phyloP scores from a whole-genome alignment of 2,797 vertebrate species.

The Chelmon rostratus region DNA sequence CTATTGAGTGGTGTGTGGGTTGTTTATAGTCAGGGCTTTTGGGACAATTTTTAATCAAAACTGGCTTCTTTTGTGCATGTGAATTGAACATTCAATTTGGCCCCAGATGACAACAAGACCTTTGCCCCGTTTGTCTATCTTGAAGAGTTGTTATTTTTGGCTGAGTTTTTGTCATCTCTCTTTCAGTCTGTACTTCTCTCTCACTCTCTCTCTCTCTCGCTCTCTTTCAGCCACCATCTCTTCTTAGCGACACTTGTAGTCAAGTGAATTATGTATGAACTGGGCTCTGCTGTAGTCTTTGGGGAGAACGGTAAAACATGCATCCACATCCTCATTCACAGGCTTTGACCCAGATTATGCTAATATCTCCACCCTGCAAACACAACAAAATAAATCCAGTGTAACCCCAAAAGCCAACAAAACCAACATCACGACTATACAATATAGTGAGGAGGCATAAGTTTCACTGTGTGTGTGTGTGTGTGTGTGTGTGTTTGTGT shows the following conservation, averaged over 20 bases:
- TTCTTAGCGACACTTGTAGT: conserved; percentile 70
- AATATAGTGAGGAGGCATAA: conserved; percentile 30
- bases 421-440: conserved; percentile 56
- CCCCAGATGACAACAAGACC: conserved; percentile 1
- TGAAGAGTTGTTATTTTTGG: conserved; percentile 26
- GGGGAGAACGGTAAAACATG: conserved; percentile 78
- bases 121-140: conserved; percentile 25
- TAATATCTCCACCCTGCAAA: conserved; percentile 67
- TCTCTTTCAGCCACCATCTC: conserved; percentile 21
- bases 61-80: not conserved
- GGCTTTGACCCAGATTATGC: conserved; percentile 80
- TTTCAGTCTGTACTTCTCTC: conserved; percentile 16
- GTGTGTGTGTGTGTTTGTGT: conserved; percentile 13
- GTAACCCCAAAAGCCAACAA: conserved; percentile 63
- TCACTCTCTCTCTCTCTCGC: conserved; percentile 10
- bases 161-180: conserved; percentile 10
- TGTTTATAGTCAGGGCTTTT: not conserved
- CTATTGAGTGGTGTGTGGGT: not conserved
- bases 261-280: conserved; percentile 81
- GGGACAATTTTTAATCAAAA: not conserved
- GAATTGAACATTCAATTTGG: conserved; percentile 11
- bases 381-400: conserved; percentile 72
- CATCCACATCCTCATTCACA: conserved; percentile 77
- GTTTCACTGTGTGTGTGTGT: conserved; percentile 4
- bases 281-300: conserved; percentile 71